Evolutionary conservation across 2,797 vertebrate genomes (phyloP), one percentile per base, ranked within the genome.

Genomic region (Streptopelia turtur): DNA sequence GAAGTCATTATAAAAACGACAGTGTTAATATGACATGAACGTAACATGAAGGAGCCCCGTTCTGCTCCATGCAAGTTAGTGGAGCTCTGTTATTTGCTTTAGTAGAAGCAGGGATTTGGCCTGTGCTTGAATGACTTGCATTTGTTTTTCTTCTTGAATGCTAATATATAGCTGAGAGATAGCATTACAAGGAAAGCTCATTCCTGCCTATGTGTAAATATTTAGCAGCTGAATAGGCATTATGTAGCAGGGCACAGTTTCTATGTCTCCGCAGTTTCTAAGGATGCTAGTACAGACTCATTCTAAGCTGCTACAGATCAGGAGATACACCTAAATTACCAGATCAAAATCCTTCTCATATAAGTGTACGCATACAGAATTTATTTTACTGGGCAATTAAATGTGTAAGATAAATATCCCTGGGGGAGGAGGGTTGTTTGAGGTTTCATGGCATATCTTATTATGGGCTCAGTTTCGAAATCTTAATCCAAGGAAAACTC

Each of bases 331-430:
- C 21, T 27, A 79, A 86, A 95, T 85, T 71, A 89, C 87, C 83
- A 89, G 83, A 86, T 93, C 89, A 93, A 95, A 93, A 92, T 89
- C 74, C 79, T 90, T 84, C 69, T 76, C 70, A 59, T 91, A 70
- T 75, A 83, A 93, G 65, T 61, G 64, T 90, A 95, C 70, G 50
- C 91, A 90, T 31, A 64, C 72, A 91, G 82, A 91, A 93, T 92
- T 96, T 95, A 93, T 96, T 92, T 95, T 93, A 93, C 90, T 87
- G 93, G 78, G 91, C 87, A 95, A 96, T 96, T 96, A 93, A 94
- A 91, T 41, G 86, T 82, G 88, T 87, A 95, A 96, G 93, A 96
- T 95, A 94, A 95, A 94, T 92, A 97, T 43, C 93, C 96, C 90
- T 88, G 92, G 74, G 94, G 86, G 87, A 94, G 92, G 74, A 95